Percentiles rank a stretch among this genome's conserved stretches.
Evolutionary conservation across 2,797 vertebrate genomes (phyloP).

Genomic region (Myoxocephalus aenaeus): DNA sequence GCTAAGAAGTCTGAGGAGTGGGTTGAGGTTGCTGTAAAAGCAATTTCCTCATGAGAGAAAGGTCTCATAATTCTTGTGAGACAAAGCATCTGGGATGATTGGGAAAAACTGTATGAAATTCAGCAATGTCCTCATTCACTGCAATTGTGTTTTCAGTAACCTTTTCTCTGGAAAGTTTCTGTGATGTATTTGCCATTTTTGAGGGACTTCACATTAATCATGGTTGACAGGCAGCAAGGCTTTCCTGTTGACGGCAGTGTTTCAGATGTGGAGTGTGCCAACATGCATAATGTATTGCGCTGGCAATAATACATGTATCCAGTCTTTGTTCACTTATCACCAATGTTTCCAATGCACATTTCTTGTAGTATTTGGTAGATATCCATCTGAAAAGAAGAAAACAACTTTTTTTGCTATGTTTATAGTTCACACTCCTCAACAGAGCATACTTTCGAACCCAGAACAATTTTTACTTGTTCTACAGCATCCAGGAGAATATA

Average conservation of each 20-base stretch:
- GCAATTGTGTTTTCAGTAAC: conserved; percentile 64
- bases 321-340: conserved; percentile 49
- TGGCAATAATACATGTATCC: conserved; percentile 45
- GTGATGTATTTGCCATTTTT: conserved; percentile 70
- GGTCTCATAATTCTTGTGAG: conserved; percentile 75
- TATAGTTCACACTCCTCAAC: conserved; percentile 22
- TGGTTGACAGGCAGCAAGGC: conserved; percentile 64
- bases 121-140: conserved; percentile 64
- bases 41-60: conserved; percentile 77
- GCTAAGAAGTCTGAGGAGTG: conserved; percentile 56
- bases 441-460: conserved; percentile 35
- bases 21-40: conserved; percentile 74
- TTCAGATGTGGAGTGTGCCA: conserved; percentile 50
- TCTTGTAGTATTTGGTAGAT: conserved; percentile 9
- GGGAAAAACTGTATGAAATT: conserved; percentile 60
- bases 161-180: conserved; percentile 65
- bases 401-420: not conserved
- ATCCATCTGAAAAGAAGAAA: conserved; percentile 18
- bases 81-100: conserved; percentile 69
- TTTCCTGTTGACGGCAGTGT: conserved; percentile 62
- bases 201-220: conserved; percentile 76
- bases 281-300: conserved; percentile 47
- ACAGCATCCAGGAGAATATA: conserved; percentile 50
- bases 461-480: conserved; percentile 18
- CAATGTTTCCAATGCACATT: conserved; percentile 31